Base-by-base conservation (phyloP, 2,888 invertebrate species). In the Sipha maydis region DNA sequence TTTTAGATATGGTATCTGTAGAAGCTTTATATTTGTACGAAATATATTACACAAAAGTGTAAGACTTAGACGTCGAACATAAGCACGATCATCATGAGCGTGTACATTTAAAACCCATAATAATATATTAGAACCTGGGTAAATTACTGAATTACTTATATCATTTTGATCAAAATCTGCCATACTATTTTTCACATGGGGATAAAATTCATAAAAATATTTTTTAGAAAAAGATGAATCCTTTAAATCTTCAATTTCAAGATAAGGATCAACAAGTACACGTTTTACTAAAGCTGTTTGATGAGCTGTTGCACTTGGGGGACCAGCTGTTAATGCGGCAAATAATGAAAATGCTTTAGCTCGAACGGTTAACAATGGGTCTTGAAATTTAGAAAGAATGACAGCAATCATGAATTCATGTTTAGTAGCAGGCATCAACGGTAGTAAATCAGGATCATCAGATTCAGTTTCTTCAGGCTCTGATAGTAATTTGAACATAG, bases 401-500 rank as follows among this genome's bases (percentile, higher is more conserved):
- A 88, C 67, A 34, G 80, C 88, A 2, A 88, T 21, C 61, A 82
- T 88, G 11, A 88, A 88, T 48, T 82, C 80, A 75, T 88, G 88
- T 82, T 88, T 88, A 41, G 88, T 88, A 28, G 82, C 67, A 75
- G 88, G 88, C 88, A 88, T 88, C 14, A 82, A 17, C 31, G 28
- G 61, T 48, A 82, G 31, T 88, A 88, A n/a, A 8, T 82, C 28
- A 54, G 82, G 75, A 7, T 88, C 75, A 25, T 75, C 75, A n/a
- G 88, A 75, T 82, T 88, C 88, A 34, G 19, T 76, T 80, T 88
- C 88, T 61, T 88, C 88, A 82, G 88, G 88, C 75, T 88, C 88
- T 75, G 82, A 82, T 48, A 88, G 71, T 75, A 88, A 21, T 88
- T 61, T 88, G 28, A 61, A 82, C 11, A 88, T 19, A 54, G 75